Evolutionary conservation across 2,888 invertebrate genomes (phyloP), one percentile per base, ranked within the genome.

Genomic region (Drosophila histrio): DNA sequence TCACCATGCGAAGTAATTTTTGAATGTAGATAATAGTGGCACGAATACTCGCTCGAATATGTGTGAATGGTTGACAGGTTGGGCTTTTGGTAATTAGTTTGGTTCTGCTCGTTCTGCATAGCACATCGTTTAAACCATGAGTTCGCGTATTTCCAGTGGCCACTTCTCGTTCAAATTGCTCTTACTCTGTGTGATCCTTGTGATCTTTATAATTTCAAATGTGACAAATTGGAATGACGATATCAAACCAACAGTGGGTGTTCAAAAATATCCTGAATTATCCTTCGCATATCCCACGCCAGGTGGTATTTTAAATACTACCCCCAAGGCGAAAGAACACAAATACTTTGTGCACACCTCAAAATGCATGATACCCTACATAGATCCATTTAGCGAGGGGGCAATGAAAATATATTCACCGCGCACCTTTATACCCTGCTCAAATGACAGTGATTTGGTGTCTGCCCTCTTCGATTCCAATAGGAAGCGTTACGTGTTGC

Each of bases 291-390:
- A 8, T 13, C 5, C 32, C 0, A 41, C 7, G 6, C 32, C 28
- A 2, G 7, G 0, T 0, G 9, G 2, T 4, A 11, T 8, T 2
- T 7, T 9, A n/a, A 3, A 5, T 8, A 8, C 4, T 4, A 1
- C 2, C 6, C 8, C n/a, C 11, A 28, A 15, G 1, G 4, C 5
- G 0, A 34, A 8, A 2, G 0, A 13, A 9, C 46, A 57, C n/a
- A 30, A 63, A 3, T 82, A 64, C 39, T 79, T 52, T 63, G 89
- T 91, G 17, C 81, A 93, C 91, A 94, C 93, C 77, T 89, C 93
- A 13, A 93, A 92, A 77, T 95, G 95, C 81, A 93, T 92, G 77
- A 94, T 95, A 87, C 93, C 93, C n/a, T 93, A 94, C 58, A 79
- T 94, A 63, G 92, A 94, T 79, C 93, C 94, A 2, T 93, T 93